phyloP scores from a whole-genome alignment of 2,113 vertebrate species.

The Leptosomus discolor region DNA sequence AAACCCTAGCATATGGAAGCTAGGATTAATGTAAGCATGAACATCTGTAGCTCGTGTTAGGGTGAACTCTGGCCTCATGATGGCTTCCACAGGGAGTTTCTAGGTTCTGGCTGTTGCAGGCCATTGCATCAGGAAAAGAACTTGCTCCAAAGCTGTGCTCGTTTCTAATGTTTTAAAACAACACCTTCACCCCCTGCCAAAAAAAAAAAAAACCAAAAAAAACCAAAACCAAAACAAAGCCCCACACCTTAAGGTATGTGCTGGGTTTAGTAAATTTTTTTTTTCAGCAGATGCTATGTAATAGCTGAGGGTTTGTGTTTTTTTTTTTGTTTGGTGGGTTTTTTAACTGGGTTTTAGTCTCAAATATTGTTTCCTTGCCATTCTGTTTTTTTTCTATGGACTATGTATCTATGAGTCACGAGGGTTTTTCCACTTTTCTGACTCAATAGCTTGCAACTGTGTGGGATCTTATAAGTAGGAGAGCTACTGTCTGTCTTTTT shows the following conservation, averaged over 20 bases:
- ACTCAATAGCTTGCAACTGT: constrained; percentile 62
- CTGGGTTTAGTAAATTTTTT: neutral
- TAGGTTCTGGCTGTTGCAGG: neutral
- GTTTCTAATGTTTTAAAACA: neutral
- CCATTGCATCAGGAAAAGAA: constrained; percentile 44
- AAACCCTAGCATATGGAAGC: neutral
- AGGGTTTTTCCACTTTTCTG: constrained; percentile 47
- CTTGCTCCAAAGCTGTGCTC: neutral
- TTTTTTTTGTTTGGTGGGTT: neutral
- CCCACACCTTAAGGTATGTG: neutral
- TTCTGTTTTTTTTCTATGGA: neutral
- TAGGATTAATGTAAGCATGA: neutral
- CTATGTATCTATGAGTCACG: neutral
- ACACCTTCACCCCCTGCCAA: neutral
- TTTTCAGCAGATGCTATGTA: neutral
- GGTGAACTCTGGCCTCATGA: neutral
- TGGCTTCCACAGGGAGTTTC: neutral
- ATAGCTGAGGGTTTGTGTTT: neutral
- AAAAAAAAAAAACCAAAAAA: neutral
- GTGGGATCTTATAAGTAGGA: constrained; percentile 28
- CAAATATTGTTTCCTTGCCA: neutral
- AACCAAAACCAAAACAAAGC: neutral
- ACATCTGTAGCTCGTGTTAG: neutral
- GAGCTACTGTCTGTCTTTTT: neutral
- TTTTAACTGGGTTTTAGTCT: neutral